A percentile compares a stretch with the other conserved stretches of the same genome.
Evolutionary conservation across 2,113 vertebrate species (phyloP).

Genomic region (Orthochromis malagaraziensis): DNA sequence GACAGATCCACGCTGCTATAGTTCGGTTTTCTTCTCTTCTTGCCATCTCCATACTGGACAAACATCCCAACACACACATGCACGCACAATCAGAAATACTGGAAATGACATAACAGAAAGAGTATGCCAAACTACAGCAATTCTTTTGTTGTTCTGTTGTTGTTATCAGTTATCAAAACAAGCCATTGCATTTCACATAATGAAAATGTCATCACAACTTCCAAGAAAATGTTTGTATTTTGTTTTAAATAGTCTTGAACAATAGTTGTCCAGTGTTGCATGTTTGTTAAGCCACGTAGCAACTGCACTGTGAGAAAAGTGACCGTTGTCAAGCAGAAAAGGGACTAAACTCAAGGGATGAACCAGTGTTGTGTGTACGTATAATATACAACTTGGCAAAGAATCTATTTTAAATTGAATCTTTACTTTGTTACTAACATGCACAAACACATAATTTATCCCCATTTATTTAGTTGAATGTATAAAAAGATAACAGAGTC

Average conservation of each 20-base stretch:
- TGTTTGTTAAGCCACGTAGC: background rate
- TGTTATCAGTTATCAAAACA: background rate
- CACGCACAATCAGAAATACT: background rate
- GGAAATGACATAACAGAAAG: background rate
- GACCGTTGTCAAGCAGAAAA: background rate
- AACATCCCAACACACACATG: background rate
- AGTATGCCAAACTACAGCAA: background rate
- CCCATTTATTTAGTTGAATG: background rate
- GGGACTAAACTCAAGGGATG: background rate
- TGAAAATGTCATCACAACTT: background rate
- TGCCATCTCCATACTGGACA: conserved; percentile 88
- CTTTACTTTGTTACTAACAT: background rate
- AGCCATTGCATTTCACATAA: background rate
- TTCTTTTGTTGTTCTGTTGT: accelerated
- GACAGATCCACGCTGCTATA: conserved; percentile 97
- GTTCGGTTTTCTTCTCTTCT: conserved; percentile 90
- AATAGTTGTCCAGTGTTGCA: accelerated
- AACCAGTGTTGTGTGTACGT: background rate
- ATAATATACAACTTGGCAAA: background rate
- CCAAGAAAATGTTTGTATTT: background rate
- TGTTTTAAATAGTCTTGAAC: background rate
- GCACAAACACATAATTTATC: background rate
- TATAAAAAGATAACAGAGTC: background rate
- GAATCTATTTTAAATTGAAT: background rate
- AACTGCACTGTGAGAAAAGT: background rate